phyloP scores from a whole-genome alignment of 2,888 invertebrate species.

The Tetanocera ferruginea region DNA sequence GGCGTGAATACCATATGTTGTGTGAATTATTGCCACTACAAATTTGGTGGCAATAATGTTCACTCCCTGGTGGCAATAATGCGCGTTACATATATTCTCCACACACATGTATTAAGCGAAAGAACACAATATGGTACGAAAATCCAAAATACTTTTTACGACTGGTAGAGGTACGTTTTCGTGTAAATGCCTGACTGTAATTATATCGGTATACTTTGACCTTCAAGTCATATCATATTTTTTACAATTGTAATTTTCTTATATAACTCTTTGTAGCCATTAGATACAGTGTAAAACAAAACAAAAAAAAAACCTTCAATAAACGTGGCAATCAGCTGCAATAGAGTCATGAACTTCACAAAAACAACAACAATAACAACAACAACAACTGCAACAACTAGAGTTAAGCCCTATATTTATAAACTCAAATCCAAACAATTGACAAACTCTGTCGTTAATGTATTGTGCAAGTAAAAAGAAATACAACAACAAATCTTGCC shows the following conservation, averaged over 20 bases:
- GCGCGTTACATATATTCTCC: no score
- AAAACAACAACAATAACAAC: constrained; percentile 2
- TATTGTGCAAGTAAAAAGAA: neutral
- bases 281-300: neutral
- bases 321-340: constrained; percentile 23
- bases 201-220: constrained; percentile 8
- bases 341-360: constrained; percentile 37
- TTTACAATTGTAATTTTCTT: neutral
- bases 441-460: constrained; percentile 29
- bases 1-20: no score
- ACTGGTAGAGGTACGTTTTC: neutral
- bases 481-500: neutral
- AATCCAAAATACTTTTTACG: neutral
- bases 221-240: constrained; percentile 21
- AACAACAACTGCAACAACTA: neutral
- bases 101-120: no score
- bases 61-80: no score
- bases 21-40: no score
- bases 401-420: constrained; percentile 20
- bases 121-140: neutral
- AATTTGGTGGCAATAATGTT: no score
- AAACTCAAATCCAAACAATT: constrained; percentile 33
- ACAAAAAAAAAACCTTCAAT: neutral
- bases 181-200: no score
- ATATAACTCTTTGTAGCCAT: neutral